Conservation (phyloP, 2,888 invertebrate species). For the Aproaerema taeniolella region DNA sequence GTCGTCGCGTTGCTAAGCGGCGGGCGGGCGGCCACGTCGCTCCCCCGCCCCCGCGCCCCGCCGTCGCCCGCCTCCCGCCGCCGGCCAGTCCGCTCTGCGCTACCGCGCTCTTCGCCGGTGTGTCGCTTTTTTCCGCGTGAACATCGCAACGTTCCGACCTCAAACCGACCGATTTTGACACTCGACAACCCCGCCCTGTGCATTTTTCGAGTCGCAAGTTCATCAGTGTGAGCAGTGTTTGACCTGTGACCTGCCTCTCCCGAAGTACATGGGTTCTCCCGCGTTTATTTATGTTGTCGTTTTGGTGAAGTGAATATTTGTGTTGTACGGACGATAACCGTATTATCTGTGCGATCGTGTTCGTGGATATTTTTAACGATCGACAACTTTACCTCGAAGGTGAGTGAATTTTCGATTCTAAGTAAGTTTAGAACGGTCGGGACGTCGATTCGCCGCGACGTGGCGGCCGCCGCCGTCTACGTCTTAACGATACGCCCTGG, state of each 20-base stretch:
- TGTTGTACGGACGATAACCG: slow-evolving; percentile 74
- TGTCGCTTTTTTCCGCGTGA: slow-evolving; percentile 36
- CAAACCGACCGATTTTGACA: slow-evolving; percentile 70
- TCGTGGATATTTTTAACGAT: slow-evolving; percentile 70
- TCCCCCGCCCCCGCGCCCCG: slow-evolving; percentile 26
- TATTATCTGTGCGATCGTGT: slow-evolving; percentile 71
- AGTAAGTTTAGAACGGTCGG: slow-evolving; percentile 36
- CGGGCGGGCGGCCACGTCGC: slow-evolving; percentile 34
- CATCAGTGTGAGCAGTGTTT: slow-evolving; percentile 61
- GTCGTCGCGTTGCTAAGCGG: slow-evolving; percentile 33
- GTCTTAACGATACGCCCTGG: slow-evolving; percentile 40
- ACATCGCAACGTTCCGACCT: slow-evolving; percentile 64
- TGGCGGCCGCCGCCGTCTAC: slow-evolving; percentile 39
- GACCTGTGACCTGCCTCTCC: slow-evolving; percentile 44
- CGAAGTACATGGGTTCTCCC: slow-evolving; percentile 52
- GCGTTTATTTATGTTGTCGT: slow-evolving; percentile 76
- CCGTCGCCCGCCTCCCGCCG: slow-evolving; percentile 22
- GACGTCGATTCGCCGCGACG: slow-evolving; percentile 54
- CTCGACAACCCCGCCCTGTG: slow-evolving; percentile 75
- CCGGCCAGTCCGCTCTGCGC: slow-evolving; percentile 59
- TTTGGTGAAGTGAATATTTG: slow-evolving; percentile 76
- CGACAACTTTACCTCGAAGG: slow-evolving; percentile 57
- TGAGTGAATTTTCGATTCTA: slow-evolving; percentile 52
- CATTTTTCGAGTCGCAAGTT: slow-evolving; percentile 66
- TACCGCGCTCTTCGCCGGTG: slow-evolving; percentile 50